A percentile compares a stretch with the other conserved stretches of the same genome.
Evolutionary conservation across 1,140 invertebrate species (phyloP).

Genomic region (Stegodyphus mimosarum): DNA sequence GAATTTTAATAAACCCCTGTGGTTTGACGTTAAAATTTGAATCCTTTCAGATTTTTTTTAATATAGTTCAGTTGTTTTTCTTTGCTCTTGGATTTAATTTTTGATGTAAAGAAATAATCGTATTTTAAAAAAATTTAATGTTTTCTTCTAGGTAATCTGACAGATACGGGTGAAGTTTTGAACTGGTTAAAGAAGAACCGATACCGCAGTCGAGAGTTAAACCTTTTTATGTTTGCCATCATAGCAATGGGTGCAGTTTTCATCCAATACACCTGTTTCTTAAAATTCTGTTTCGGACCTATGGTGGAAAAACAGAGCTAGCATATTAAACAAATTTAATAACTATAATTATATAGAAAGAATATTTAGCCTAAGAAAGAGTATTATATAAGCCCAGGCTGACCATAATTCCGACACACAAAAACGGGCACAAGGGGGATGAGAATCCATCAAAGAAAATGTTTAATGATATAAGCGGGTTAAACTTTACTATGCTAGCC

Average conservation of each 20-base stretch:
- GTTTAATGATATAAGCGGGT: too few relatives aligned
- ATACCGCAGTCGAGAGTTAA: conserved; percentile 90
- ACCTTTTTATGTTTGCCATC: conserved; percentile 93
- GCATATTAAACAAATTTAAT: not conserved
- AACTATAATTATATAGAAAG: not conserved
- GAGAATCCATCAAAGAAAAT: too few relatives aligned
- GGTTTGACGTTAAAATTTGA: too few relatives aligned
- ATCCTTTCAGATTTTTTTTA: too few relatives aligned
- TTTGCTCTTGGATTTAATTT: too few relatives aligned
- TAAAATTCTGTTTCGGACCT: conserved; percentile 84
- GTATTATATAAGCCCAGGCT: not conserved
- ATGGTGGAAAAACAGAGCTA: conserved; percentile 52
- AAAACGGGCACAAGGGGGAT: too few relatives aligned
- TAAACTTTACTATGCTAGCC: too few relatives aligned
- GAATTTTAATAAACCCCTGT: too few relatives aligned
- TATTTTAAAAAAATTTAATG: not conserved
- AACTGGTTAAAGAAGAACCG: conserved; percentile 94
- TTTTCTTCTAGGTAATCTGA: conserved; percentile 78
- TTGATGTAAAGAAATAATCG: too few relatives aligned
- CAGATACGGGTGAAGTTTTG: conserved; percentile 86
- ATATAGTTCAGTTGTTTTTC: too few relatives aligned
- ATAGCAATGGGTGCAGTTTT: conserved; percentile 87
- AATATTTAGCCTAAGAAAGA: not conserved
- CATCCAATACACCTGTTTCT: conserved; percentile 88
- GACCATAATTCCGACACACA: too few relatives aligned